Base-by-base conservation (phyloP, 1,140 invertebrate species). In the Temnothorax longispinosus region DNA sequence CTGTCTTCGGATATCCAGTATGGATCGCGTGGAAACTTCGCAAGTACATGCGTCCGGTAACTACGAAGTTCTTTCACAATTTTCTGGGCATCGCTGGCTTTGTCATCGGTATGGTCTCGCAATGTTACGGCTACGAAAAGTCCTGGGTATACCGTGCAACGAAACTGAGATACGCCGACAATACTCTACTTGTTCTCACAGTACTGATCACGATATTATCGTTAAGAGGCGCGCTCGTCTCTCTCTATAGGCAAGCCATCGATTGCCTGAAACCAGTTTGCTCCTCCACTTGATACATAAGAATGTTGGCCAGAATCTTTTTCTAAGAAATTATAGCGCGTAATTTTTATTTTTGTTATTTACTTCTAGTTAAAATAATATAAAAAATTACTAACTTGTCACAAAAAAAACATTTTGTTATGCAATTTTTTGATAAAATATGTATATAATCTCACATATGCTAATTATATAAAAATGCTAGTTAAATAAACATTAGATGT, bases 51-150 rank as follows among this genome's bases (percentile, higher is more conserved):
- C 88, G 89, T 21, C 94, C 94, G 0, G 91, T 94, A 11, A 47
- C 89, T 15, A 52, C 85, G 1, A 95, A 94, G 86, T 92, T 92
- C 32, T 58, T 89, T 18, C 94, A 95, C 80, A 94, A 94, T 80
- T 89, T 93, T 65, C 71, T 95, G 13, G 94, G 93, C 3, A 92
- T 91, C 7, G 15, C 44, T n/a, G 93, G 93, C 35, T 94, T 92
- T 67, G 88, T 87, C 0, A 69, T 93, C 1, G 94, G 94, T 4
- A 95, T 95, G 89, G 32, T 77, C 0, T 67, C 93, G 0, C 88
- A 94, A 21, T 92, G 92, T 38, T 88, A 89, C 35, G 92, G 91
- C 2, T 93, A 93, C 54, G 13, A 89, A 18, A 92, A 93, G 18
- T 72, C 11, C 0, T 92, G 90, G 89, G 50, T 93, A 81, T 54